phyloP scores from a whole-genome alignment of 2,888 invertebrate genomes.

The Phengaris alcon region DNA sequence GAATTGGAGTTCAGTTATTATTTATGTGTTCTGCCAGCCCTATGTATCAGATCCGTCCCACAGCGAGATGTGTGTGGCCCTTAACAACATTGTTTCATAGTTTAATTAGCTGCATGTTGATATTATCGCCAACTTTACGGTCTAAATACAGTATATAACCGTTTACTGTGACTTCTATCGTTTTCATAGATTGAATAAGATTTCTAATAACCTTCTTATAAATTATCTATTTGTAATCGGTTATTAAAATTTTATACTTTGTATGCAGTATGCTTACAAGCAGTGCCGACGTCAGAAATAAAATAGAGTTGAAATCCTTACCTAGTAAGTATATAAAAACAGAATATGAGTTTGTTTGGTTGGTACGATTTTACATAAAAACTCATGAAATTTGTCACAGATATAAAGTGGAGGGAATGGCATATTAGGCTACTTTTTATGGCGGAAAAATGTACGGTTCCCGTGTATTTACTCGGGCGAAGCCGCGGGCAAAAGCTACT shows the following conservation, averaged over 20 bases:
- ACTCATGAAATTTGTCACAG: too few species aligned
- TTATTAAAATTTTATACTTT: neutral
- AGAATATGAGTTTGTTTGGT: too few species aligned
- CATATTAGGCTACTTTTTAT: too few species aligned
- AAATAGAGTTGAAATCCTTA: too few species aligned
- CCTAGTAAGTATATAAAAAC: too few species aligned
- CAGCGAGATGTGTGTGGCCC: slow-evolving; percentile 38
- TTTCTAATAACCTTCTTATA: neutral
- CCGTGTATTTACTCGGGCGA: too few species aligned
- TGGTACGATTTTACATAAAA: too few species aligned
- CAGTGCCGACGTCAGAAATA: too few species aligned
- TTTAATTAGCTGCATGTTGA: slow-evolving; percentile 25
- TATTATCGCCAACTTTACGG: slow-evolving; percentile 3
- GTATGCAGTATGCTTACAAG: neutral
- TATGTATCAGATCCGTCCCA: slow-evolving; percentile 36
- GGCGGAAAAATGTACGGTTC: too few species aligned
- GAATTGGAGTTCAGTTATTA: too few species aligned
- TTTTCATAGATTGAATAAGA: neutral
- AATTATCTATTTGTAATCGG: neutral
- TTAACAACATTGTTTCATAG: slow-evolving; percentile 33
- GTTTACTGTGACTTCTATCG: neutral
- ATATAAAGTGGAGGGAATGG: too few species aligned
- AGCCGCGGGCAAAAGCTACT: too few species aligned
- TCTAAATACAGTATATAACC: neutral
- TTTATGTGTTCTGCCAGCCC: neutral